Conservation (phyloP, 2,113 vertebrate species). For the Alaudala cheleensis region DNA sequence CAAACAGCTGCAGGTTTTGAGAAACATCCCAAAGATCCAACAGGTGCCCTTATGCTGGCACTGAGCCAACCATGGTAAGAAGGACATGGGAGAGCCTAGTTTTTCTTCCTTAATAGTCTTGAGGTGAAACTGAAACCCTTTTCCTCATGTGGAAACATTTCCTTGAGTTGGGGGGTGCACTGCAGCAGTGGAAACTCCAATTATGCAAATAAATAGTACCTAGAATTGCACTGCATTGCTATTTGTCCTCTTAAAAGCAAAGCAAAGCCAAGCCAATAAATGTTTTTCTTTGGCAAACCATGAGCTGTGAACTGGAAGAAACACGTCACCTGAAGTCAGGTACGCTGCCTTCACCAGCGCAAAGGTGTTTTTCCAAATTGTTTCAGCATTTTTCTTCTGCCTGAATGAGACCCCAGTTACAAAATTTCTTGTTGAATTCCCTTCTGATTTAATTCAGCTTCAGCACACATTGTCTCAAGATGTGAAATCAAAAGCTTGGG, state of each 20-base stretch:
- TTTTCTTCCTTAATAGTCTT: too few relatives aligned
- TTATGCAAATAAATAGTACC: not conserved
- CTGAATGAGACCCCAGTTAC: not conserved
- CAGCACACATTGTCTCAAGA: not conserved
- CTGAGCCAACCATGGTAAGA: too few relatives aligned
- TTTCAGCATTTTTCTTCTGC: not conserved
- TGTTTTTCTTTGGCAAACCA: not conserved
- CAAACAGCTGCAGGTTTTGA: too few relatives aligned
- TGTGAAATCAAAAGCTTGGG: not conserved
- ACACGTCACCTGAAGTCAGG: not conserved
- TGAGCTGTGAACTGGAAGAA: not conserved
- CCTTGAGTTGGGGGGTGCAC: too few relatives aligned
- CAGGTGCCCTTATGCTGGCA: too few relatives aligned
- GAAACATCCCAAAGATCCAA: too few relatives aligned
- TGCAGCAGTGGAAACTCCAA: not conserved
- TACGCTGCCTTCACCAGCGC: not conserved
- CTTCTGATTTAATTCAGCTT: not conserved
- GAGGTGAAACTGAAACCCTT: too few relatives aligned
- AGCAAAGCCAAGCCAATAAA: not conserved
- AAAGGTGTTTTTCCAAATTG: not conserved
- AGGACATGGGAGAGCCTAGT: too few relatives aligned
- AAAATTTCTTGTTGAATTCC: not conserved
- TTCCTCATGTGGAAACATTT: too few relatives aligned
- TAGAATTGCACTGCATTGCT: not conserved
- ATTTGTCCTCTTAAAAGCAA: not conserved